phyloP scores from a whole-genome alignment of 2,888 invertebrate genomes.

The Onthophagus sagittarius region DNA sequence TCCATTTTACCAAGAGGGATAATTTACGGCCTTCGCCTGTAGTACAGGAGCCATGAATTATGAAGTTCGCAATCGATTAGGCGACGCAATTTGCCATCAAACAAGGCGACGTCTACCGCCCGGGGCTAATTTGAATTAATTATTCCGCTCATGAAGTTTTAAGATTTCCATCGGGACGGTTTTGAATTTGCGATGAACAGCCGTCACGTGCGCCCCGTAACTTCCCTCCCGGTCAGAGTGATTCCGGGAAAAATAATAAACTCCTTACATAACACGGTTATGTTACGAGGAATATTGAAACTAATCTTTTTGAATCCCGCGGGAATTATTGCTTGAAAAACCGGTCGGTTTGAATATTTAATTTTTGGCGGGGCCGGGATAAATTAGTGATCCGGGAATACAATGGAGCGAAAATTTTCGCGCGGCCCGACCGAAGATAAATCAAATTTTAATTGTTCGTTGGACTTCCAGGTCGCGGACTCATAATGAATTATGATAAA shows the following conservation, averaged over 20 bases:
- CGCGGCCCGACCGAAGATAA: background rate
- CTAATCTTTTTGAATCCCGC: no score
- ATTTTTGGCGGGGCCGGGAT: background rate
- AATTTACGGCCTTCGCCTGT: background rate
- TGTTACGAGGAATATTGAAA: no score
- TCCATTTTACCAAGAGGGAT: background rate
- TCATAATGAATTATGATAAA: conserved; percentile 9
- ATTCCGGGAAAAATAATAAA: no score
- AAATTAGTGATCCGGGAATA: background rate
- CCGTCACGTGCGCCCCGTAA: background rate
- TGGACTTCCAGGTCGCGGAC: background rate
- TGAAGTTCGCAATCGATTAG: conserved; percentile 8
- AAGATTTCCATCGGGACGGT: conserved; percentile 6
- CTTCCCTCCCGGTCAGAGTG: background rate
- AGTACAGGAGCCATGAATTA: conserved; percentile 2
- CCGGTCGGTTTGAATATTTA: background rate
- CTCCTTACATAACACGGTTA: no score
- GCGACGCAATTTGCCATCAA: conserved; percentile 11
- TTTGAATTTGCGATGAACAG: conserved; percentile 1
- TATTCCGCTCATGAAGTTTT: conserved; percentile 9
- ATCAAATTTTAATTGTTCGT: conserved; percentile 8
- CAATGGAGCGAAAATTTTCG: background rate
- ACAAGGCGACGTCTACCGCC: conserved; percentile 4
- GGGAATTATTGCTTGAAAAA: background rate
- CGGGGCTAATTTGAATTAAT: conserved; percentile 12